phyloP scores from a whole-genome alignment of 2,888 invertebrate species.

The Stenotaenia linearis region DNA sequence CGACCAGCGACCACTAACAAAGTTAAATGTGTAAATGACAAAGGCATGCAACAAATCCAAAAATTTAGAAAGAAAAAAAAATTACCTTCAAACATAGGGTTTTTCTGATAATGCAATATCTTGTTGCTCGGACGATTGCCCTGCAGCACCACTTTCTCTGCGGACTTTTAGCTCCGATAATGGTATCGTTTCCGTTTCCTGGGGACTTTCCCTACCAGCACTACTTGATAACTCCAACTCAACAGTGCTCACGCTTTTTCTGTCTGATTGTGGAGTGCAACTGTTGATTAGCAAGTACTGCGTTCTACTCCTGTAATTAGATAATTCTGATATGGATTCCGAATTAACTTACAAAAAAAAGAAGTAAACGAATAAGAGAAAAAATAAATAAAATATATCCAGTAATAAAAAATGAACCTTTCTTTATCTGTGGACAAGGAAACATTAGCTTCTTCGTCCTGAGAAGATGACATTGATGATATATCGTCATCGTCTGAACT shows the following conservation, averaged over 20 bases:
- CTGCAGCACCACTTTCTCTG: conserved; percentile 1
- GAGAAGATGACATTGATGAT: neutral
- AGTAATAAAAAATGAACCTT: neutral
- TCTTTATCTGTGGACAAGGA: neutral
- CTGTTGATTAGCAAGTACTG: conserved; percentile 26
- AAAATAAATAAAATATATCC: neutral
- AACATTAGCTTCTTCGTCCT: neutral
- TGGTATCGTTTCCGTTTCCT: conserved; percentile 16
- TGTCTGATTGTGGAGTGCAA: conserved; percentile 29
- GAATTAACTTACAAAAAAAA: neutral
- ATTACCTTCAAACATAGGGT: neutral
- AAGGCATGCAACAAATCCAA: too few relatives aligned
- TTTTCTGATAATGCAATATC: neutral
- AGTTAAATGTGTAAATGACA: neutral
- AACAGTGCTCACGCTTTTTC: conserved; percentile 27
- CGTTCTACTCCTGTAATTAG: neutral
- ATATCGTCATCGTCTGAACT: neutral
- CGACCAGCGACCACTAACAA: neutral
- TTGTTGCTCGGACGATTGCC: neutral
- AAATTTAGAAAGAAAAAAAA: too few relatives aligned
- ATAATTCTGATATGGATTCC: neutral
- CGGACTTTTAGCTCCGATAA: neutral
- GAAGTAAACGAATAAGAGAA: too few relatives aligned
- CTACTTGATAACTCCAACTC: conserved; percentile 22
- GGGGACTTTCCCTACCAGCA: conserved; percentile 19